phyloP scores from a whole-genome alignment of 2,113 vertebrate genomes.

The Amphilophus citrinellus region DNA sequence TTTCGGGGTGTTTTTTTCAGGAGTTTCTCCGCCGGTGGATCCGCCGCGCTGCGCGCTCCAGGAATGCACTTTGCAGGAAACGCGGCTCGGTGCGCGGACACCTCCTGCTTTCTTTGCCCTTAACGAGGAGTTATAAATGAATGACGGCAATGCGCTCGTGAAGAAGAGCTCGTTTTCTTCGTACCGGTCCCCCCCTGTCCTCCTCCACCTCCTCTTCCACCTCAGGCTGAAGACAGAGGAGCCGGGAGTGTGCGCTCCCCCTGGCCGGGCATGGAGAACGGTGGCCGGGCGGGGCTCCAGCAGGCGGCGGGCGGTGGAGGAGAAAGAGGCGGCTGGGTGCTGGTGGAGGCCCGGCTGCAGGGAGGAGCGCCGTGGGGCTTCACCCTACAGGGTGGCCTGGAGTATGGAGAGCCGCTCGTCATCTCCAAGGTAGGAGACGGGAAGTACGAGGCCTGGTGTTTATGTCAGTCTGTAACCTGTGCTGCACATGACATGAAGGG shows the following conservation, averaged over 20 bases:
- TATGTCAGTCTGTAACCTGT: not conserved
- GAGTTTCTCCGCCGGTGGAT: not conserved
- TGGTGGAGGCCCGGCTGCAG: conserved; percentile 88
- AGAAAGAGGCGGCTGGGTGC: conserved; percentile 73
- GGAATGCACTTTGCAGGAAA: conserved; percentile 65
- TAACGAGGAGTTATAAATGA: conserved; percentile 32
- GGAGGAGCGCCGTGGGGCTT: conserved; percentile 97
- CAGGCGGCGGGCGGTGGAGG: conserved; percentile 56
- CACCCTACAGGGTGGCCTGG: conserved; percentile 92
- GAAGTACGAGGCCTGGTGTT: not conserved
- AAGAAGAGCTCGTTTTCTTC: conserved; percentile 7
- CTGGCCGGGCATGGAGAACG: conserved; percentile 55
- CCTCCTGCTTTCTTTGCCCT: conserved; percentile 6
- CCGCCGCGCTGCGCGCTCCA: conserved; percentile 29
- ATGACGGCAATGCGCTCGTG: conserved; percentile 42
- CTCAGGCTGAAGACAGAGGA: conserved; percentile 28
- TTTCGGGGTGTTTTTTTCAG: not conserved
- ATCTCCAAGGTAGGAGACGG: conserved; percentile 91
- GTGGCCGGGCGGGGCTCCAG: conserved; percentile 59
- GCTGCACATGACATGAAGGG: not conserved
- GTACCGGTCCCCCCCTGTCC: not conserved
- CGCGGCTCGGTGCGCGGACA: conserved; percentile 27
- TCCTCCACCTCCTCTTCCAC: conserved; percentile 15
- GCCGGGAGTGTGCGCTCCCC: conserved; percentile 23
- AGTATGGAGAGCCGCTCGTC: conserved; percentile 89